A percentile compares a stretch with the other conserved stretches of the same genome.
Conservation (phyloP, 2,797 vertebrate genomes). For the Anolis apletophallus region DNA sequence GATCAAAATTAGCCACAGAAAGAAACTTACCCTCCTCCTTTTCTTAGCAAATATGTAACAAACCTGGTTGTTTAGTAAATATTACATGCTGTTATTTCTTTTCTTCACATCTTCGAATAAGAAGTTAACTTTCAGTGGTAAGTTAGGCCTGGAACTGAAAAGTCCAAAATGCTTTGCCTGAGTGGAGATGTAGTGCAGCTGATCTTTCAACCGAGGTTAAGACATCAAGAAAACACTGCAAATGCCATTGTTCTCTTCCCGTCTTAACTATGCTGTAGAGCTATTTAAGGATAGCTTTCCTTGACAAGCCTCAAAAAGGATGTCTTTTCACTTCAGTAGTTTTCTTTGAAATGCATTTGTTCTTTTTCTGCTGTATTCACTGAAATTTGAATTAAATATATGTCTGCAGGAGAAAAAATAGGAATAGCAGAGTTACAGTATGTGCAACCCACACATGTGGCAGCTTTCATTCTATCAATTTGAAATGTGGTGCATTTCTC, state of each 20-base stretch:
- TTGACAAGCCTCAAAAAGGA: too few relatives aligned
- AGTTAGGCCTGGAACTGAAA: not conserved
- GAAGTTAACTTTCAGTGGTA: not conserved
- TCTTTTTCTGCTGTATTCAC: too few relatives aligned
- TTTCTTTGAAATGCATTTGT: too few relatives aligned
- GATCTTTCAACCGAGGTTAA: not conserved
- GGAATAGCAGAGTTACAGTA: not conserved
- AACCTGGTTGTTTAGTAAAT: not conserved
- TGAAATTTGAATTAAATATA: not conserved
- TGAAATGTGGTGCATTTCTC: not conserved
- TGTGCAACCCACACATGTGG: not conserved
- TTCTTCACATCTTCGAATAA: not conserved
- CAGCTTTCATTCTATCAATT: not conserved
- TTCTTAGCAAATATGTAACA: constrained; percentile 39
- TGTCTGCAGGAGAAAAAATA: not conserved
- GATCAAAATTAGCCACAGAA: constrained; percentile 22
- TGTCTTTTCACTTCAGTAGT: too few relatives aligned
- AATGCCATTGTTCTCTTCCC: too few relatives aligned
- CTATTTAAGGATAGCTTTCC: too few relatives aligned
- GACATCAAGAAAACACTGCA: not conserved
- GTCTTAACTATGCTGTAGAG: not conserved
- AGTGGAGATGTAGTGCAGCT: not conserved
- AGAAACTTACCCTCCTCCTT: not conserved
- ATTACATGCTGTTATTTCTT: not conserved
- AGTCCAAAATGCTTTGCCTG: not conserved